phyloP scores from a whole-genome alignment of 2,113 vertebrate species.

The Perccottus glenii region DNA sequence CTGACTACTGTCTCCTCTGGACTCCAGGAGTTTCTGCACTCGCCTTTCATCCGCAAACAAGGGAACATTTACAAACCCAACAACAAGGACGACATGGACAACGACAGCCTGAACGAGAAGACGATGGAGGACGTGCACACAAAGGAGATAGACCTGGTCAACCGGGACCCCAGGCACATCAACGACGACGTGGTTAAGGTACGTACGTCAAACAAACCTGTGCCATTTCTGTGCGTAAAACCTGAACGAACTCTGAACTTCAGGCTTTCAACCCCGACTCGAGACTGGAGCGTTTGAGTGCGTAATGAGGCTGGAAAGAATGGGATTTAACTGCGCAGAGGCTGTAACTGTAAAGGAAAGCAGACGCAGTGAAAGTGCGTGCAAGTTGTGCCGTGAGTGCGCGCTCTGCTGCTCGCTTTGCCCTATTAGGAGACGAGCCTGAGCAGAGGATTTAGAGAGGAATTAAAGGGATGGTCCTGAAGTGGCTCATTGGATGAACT shows the following conservation, averaged over 20 bases:
- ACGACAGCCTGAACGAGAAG: conserved; percentile 89
- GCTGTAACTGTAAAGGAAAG: background rate
- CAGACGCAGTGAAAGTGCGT: background rate
- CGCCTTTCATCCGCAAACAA: conserved; percentile 91
- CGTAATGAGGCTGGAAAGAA: background rate
- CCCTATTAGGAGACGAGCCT: conserved; percentile 47
- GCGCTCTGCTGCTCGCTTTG: conserved; percentile 35
- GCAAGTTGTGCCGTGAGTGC: background rate
- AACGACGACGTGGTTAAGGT: conserved; percentile 98
- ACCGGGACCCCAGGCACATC: conserved; percentile 93
- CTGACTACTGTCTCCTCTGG: conserved; percentile 28
- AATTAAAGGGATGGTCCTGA: background rate
- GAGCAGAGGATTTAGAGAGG: background rate
- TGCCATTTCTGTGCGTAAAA: background rate
- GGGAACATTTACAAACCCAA: conserved; percentile 99
- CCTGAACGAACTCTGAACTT: background rate
- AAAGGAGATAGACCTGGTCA: conserved; percentile 97
- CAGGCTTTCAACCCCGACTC: too few species aligned
- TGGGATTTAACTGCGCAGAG: background rate
- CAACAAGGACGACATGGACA: conserved; percentile 95
- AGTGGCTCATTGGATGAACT: too few species aligned
- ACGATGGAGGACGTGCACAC: conserved; percentile 89
- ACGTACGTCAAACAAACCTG: conserved; percentile 50
- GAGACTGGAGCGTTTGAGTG: background rate
- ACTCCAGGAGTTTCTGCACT: conserved; percentile 87